phyloP scores from a whole-genome alignment of 1,140 invertebrate species.

The Cotesia typhae region DNA sequence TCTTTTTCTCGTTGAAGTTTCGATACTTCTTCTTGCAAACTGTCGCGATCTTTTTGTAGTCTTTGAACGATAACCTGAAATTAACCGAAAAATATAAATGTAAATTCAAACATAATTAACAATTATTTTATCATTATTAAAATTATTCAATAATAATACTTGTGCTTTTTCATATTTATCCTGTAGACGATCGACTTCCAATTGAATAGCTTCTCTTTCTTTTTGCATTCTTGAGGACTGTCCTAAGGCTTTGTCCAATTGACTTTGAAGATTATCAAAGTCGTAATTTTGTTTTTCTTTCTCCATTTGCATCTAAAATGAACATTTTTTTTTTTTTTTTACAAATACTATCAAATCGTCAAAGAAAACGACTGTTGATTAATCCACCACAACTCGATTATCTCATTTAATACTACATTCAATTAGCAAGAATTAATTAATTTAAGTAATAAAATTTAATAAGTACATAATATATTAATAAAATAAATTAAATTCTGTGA shows the following conservation, averaged over 20 bases:
- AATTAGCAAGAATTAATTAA: no score
- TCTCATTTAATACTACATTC: neutral
- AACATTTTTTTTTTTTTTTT: no score
- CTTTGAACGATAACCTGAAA: slow-evolving; percentile 74
- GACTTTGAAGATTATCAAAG: slow-evolving; percentile 87
- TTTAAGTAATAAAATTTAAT: slow-evolving; percentile 8
- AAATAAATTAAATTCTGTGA: neutral
- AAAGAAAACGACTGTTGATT: no score
- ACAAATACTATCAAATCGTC: no score
- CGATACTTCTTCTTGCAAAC: slow-evolving; percentile 79
- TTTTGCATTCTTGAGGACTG: slow-evolving; percentile 87
- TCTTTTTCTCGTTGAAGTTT: slow-evolving; percentile 88
- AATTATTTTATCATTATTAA: neutral
- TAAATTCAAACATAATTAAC: slow-evolving; percentile 14
- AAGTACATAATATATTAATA: slow-evolving; percentile 18
- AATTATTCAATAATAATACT: slow-evolving; percentile 64
- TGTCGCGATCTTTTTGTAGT: slow-evolving; percentile 88
- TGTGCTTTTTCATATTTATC: slow-evolving; percentile 91
- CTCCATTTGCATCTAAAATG: slow-evolving; percentile 82
- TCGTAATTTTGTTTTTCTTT: slow-evolving; percentile 90
- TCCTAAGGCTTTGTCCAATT: slow-evolving; percentile 87
- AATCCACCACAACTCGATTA: no score
- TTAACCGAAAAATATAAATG: slow-evolving; percentile 32
- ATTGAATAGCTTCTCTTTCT: slow-evolving; percentile 84
- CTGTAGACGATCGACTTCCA: slow-evolving; percentile 84